Conservation (phyloP, 2,113 vertebrate species). For the Dendrocopos noguchii region DNA sequence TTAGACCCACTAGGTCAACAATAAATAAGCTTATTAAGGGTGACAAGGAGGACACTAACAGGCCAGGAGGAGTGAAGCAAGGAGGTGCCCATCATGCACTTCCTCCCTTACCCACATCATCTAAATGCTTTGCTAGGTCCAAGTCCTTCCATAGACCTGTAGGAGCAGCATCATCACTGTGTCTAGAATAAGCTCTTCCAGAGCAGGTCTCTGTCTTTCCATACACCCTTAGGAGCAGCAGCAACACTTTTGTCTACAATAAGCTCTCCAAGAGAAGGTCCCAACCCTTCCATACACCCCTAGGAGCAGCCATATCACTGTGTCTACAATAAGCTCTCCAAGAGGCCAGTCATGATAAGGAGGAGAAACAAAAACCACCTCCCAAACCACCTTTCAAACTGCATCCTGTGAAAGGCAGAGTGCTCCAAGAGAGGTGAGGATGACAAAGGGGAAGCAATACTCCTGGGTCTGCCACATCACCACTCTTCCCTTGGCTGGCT, state of each 20-base stretch:
- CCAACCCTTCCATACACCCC: too few species aligned
- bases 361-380: too few species aligned
- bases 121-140: neutral
- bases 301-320: too few species aligned
- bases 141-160: neutral
- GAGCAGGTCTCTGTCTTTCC: neutral
- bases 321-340: neutral
- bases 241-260: neutral
- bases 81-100: neutral
- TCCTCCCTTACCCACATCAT: neutral
- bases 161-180: neutral
- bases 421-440: neutral
- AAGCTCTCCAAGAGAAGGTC: neutral
- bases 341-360: neutral
- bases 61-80: neutral
- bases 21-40: conserved; percentile 23
- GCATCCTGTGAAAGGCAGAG: neutral
- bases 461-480: neutral
- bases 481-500: neutral
- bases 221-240: too few species aligned
- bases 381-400: fast-evolving
- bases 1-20: neutral
- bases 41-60: neutral
- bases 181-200: neutral
- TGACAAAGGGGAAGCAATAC: neutral